A percentile compares a stretch with the other conserved stretches of the same genome.
Conservation (phyloP, 1,140 invertebrate genomes). For the Stegodyphus dumicola region DNA sequence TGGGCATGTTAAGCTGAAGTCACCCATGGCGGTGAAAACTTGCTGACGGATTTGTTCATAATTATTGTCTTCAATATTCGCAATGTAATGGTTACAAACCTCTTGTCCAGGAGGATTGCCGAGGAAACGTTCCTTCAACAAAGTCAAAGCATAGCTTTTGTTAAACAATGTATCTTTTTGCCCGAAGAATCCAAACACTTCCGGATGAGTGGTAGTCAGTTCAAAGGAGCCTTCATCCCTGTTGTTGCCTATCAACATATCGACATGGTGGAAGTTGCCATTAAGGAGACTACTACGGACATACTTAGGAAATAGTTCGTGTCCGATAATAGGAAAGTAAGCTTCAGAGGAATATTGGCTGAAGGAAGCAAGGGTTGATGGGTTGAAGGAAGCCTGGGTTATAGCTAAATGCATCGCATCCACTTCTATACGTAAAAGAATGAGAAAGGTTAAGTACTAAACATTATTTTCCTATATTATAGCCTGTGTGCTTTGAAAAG, state of each 20-base stretch:
- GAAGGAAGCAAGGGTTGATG: neutral
- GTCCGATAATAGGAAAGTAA: neutral
- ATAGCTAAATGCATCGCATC: neutral
- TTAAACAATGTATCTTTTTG: neutral
- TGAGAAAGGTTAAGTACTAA: too few relatives aligned
- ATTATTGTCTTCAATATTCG: neutral
- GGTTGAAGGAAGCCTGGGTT: neutral
- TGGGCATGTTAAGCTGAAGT: neutral
- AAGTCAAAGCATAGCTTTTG: neutral
- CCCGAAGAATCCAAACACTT: neutral
- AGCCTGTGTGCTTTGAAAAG: too few relatives aligned
- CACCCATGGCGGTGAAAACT: conserved; percentile 3
- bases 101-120: neutral
- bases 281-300: neutral
- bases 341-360: neutral
- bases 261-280: neutral
- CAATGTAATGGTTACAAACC: neutral
- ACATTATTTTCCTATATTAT: too few relatives aligned
- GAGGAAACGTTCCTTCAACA: neutral
- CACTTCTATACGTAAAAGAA: neutral
- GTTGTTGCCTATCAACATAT: neutral
- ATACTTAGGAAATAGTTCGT: neutral
- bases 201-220: neutral
- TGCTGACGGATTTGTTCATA: neutral
- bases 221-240: neutral